Base-by-base conservation (phyloP, 2,113 vertebrate genomes). In the Lathamus discolor region DNA sequence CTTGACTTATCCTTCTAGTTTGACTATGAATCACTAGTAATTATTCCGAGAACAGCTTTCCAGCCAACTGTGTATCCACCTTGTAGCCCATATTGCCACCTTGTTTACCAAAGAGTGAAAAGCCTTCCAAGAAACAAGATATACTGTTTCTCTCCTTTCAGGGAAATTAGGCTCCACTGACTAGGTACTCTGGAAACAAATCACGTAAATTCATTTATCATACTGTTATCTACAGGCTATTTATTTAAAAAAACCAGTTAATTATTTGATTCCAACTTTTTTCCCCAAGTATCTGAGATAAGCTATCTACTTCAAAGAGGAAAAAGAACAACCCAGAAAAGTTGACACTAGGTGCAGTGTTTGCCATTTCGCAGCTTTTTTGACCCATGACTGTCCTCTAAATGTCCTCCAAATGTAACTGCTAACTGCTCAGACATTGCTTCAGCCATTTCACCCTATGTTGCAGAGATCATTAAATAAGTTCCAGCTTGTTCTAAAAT, bases 1-100 rank as follows among this genome's bases (percentile, higher is more conserved):
- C 63, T 95, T 92, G 89, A 95, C 77, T 84, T 46, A 91, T 64
- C 81, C 52, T 95, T 92, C 77, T 83, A 83, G 80, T 86, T 84
- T 91, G 95, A 95, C 95, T 92, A 35, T 33, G 39, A 91, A 95
- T 91, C 89, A 92, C 69, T 55, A 46, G 67, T 37, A 93, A 92
- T 92, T 92, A 89, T 73, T 89, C 74, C 3, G 3, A 92, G 81
- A 91, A 91, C 52, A 89, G 73, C 62, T 75, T 82, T 92, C 43
- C 69, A 95, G 89, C 18, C 77, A 96, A 91, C 69, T 92, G 66
- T 44, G 52, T 55, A 64, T 28, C 20, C n/a, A 91, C 93, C 93
- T 91, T 64, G 48, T 48, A 87, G 83, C 25, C 51, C 76, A 35
- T 43, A 88, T 43, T 81, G 75, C n/a, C 55, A 86, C 41, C 43